Base-by-base conservation (phyloP, 2,888 invertebrate genomes). In the Pemphredon lugubris region DNA sequence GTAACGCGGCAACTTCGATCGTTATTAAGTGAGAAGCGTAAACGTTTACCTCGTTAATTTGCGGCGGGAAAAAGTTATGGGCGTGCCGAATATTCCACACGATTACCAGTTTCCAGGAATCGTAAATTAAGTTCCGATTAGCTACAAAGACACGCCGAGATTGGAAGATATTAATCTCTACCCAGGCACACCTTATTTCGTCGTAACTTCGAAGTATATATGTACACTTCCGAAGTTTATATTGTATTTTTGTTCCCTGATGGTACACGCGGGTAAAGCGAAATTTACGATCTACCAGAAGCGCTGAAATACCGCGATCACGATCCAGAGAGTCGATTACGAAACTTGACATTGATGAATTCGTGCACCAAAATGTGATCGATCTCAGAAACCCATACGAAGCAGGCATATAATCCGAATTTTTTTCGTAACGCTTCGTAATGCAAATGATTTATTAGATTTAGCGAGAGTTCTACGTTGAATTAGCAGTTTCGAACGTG, bases 101-200 rank as follows among this genome's bases (percentile, higher is more conserved):
- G 16, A 23, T 14, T 61, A 45, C 44, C 53, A n/a, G 23, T 48
- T 16, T 11, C 7, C 23, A 14, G 0, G 0, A 32, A 11, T 14
- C 53, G 23, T 69, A 58, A 69, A 58, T 67, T 40, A 45, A 13
- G 21, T 1, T 7, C 11, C 47, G 47, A 47, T 68, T 57, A 66
- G 26, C 40, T 37, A 26, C 3, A 2, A 21, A 13, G 26, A 5
- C 7, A 26, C 30, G 34, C 14, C 16, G 14, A 32, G 47, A 67
- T 55, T 55, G 50, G 26, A 39, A 7, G 23, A 42, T 58, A 59
- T 59, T 67, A 54, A 67, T 67, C 20, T 39, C 18, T n/a, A 13
- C 23, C 16, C 26, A 13, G 47, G 6, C 42, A 48, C 67, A 16
- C 40, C 30, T 11, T 30, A 26, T 34, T 53, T 26, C 32, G 20